These are phyloP conservation scores for Leptodirus hochenwartii DNA, from an alignment of 2,888 invertebrate species.

Conservation along the genomic window DNA sequence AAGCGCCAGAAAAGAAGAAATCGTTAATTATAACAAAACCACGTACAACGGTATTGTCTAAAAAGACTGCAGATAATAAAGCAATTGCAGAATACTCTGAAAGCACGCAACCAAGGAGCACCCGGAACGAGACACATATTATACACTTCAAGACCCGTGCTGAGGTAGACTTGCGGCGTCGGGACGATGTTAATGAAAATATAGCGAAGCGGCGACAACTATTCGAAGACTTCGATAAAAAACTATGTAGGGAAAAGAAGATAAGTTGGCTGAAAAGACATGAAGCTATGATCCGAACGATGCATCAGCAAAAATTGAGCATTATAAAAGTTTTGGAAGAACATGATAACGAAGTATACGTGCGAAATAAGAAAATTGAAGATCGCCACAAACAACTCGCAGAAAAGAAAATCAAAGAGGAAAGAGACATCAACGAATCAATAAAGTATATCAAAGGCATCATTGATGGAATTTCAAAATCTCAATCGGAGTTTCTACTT, in stretches of 20 bases:
- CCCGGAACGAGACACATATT: background rate
- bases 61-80: too few species aligned
- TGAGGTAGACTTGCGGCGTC: background rate
- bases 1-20: too few species aligned
- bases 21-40: background rate
- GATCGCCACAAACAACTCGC: slow-evolving; percentile 25
- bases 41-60: background rate
- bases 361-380: slow-evolving; percentile 33
- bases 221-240: slow-evolving; percentile 20
- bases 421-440: slow-evolving; percentile 33
- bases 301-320: slow-evolving; percentile 29
- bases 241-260: slow-evolving; percentile 15
- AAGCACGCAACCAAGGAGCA: background rate
- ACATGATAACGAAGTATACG: slow-evolving; percentile 33
- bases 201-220: slow-evolving; percentile 23
- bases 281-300: slow-evolving; percentile 23
- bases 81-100: background rate
- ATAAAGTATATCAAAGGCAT: slow-evolving; percentile 18
- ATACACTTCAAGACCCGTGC: background rate
- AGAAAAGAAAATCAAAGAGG: slow-evolving; percentile 30
- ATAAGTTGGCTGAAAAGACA: slow-evolving; percentile 22
- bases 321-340: slow-evolving; percentile 30
- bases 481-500: slow-evolving; percentile 35
- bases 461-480: slow-evolving; percentile 35
- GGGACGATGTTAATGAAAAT: slow-evolving; percentile 18